phyloP scores from a whole-genome alignment of 2,113 vertebrate species.

The Capricornis sumatraensis region DNA sequence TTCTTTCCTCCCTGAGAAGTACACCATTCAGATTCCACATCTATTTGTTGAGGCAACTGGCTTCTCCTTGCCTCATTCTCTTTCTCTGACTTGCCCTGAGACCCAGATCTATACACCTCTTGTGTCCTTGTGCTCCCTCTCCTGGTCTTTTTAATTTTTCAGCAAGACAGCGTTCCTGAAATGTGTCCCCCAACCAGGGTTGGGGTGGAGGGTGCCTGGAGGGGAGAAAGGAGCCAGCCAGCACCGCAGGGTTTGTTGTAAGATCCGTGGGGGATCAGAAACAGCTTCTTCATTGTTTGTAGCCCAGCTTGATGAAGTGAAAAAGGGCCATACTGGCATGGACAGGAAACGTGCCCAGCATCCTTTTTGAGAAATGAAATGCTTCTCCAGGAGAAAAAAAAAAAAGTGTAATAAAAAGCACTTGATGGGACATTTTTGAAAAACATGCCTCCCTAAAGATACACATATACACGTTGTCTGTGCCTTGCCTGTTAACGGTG shows the following conservation, averaged over 20 bases:
- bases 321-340: not conserved
- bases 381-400: not conserved
- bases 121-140: constrained; percentile 68
- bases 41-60: not conserved
- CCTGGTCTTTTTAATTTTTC: constrained; percentile 61
- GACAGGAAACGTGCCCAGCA: not conserved
- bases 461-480: constrained; percentile 45
- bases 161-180: constrained; percentile 49
- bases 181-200: not conserved
- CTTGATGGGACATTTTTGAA: constrained; percentile 61
- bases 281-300: not conserved
- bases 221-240: constrained; percentile 57
- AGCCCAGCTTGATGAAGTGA: not conserved
- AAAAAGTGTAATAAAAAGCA: constrained; percentile 37
- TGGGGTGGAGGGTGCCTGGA: not conserved
- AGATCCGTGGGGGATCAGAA: constrained; percentile 23
- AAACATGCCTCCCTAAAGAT: constrained; percentile 48
- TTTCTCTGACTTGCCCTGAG: not conserved
- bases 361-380: constrained; percentile 41
- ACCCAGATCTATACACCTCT: constrained; percentile 42
- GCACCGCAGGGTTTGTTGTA: not conserved
- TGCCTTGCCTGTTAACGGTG: constrained; percentile 50
- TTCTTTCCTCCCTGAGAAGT: not conserved
- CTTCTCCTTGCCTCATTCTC: not conserved
- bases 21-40: not conserved